phyloP scores from a whole-genome alignment of 2,888 invertebrate species.

The Xanthorhoe designata region DNA sequence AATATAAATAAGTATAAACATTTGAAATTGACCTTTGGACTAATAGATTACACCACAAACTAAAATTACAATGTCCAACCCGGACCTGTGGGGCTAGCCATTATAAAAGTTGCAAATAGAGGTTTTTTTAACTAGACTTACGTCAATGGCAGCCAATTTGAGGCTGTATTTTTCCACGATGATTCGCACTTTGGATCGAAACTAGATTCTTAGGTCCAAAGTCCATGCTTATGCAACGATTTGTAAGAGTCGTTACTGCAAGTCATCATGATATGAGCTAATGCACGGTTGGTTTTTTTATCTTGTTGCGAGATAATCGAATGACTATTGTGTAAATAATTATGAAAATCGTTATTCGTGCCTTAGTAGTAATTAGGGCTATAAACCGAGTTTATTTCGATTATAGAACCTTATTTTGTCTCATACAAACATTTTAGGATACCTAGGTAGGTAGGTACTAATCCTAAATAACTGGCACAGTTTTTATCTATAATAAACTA shows the following conservation, averaged over 20 bases:
- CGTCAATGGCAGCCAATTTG: constrained; percentile 21
- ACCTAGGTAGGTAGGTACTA: too few species aligned
- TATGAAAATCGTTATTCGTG: not conserved
- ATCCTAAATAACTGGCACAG: too few species aligned
- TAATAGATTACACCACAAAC: not conserved
- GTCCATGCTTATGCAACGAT: constrained; percentile 36
- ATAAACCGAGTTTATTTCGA: too few species aligned
- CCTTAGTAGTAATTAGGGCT: too few species aligned
- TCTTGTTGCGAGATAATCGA: constrained; percentile 4
- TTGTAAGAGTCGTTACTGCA: constrained; percentile 10
- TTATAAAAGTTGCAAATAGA: constrained; percentile 5
- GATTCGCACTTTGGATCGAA: constrained; percentile 46
- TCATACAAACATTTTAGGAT: too few species aligned
- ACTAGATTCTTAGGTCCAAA: constrained; percentile 44
- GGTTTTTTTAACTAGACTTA: constrained; percentile 17
- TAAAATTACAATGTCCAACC: constrained; percentile 13
- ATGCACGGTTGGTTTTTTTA: constrained; percentile 16
- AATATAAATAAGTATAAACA: not conserved
- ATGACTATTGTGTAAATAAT: not conserved
- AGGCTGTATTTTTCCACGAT: constrained; percentile 12
- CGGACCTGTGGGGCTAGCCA: not conserved
- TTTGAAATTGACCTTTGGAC: not conserved
- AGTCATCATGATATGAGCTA: constrained; percentile 18
- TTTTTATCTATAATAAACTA: too few species aligned
- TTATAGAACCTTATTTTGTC: too few species aligned